Percentiles rank a stretch among this genome's conserved stretches.
Conservation (phyloP, 2,888 invertebrate species). For the Nebria brevicollis region DNA sequence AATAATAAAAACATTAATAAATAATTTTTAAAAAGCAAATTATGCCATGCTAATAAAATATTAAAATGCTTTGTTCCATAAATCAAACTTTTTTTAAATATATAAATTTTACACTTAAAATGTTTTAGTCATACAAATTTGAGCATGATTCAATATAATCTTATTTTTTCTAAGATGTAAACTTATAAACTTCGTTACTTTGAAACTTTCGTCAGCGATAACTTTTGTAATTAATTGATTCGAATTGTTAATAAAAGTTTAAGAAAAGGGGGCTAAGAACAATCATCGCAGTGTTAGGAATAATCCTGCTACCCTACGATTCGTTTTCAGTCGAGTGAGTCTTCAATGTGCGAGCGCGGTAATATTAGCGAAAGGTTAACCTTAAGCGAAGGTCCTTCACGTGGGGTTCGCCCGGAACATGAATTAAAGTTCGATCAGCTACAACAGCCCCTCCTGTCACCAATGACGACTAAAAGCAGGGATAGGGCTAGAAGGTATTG, state of each 20-base stretch:
- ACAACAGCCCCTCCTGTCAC: neutral
- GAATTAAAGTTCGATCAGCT: conserved; percentile 43
- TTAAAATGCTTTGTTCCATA: too few relatives aligned
- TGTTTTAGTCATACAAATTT: too few relatives aligned
- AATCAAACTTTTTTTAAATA: too few relatives aligned
- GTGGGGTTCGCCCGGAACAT: conserved; percentile 32
- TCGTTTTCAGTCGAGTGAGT: conserved; percentile 38
- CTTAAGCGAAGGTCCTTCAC: conserved; percentile 42
- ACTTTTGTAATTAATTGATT: neutral
- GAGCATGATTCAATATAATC: too few relatives aligned
- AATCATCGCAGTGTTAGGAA: neutral
- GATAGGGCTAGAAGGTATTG: neutral
- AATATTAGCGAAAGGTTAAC: conserved; percentile 43
- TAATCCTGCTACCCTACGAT: neutral
- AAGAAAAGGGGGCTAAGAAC: neutral
- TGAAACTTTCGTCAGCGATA: neutral
- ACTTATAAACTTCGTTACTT: too few relatives aligned
- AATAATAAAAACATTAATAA: too few relatives aligned
- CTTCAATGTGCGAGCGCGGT: conserved; percentile 15
- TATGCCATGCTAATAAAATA: too few relatives aligned
- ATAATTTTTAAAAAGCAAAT: too few relatives aligned
- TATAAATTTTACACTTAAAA: too few relatives aligned
- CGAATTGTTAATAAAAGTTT: conserved; percentile 9
- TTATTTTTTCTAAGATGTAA: too few relatives aligned
- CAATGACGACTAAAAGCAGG: neutral